A percentile compares a stretch with the other conserved stretches of the same genome.
Evolutionary conservation across 2,113 vertebrate genomes (phyloP).

Genomic region (Oriolus oriolus): DNA sequence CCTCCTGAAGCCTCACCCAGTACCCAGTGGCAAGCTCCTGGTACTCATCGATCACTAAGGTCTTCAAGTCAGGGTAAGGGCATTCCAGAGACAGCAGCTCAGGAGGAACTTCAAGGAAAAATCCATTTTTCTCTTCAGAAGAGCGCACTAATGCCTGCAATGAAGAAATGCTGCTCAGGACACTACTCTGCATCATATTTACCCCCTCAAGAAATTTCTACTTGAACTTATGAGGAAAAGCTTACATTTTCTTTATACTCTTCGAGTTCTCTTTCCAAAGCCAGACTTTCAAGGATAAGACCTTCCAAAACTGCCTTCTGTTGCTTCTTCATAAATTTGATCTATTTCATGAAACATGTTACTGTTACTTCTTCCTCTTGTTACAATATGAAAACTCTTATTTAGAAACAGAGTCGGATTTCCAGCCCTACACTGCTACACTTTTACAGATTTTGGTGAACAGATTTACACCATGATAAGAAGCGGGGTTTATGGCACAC

Average conservation of each 20-base stretch:
- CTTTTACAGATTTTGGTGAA: background rate
- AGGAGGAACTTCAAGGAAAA: conserved; percentile 66
- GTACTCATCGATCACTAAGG: conserved; percentile 77
- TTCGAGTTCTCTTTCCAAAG: conserved; percentile 74
- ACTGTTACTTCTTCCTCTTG: background rate
- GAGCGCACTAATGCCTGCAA: conserved; percentile 19
- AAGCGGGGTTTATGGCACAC: background rate
- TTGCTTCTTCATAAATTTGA: conserved; percentile 80
- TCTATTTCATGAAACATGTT: conserved; percentile 61
- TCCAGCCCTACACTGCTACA: background rate
- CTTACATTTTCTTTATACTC: conserved; percentile 74
- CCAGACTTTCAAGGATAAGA: conserved; percentile 71
- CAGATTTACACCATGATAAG: background rate
- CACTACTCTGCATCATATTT: background rate
- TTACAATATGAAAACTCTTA: background rate
- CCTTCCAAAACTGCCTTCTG: conserved; percentile 72
- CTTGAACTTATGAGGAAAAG: background rate
- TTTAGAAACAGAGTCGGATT: background rate
- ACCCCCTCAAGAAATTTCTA: background rate
- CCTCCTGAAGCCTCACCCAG: conserved; percentile 67
- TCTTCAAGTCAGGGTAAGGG: conserved; percentile 81
- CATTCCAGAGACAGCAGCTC: conserved; percentile 80
- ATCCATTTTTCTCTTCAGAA: conserved; percentile 47
- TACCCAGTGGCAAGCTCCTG: conserved; percentile 73
- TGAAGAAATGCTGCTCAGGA: background rate